Percentiles rank a stretch among this genome's conserved stretches.
Conservation (phyloP, 2,113 vertebrate genomes). For the Sterrhoptilus dennistouni region DNA sequence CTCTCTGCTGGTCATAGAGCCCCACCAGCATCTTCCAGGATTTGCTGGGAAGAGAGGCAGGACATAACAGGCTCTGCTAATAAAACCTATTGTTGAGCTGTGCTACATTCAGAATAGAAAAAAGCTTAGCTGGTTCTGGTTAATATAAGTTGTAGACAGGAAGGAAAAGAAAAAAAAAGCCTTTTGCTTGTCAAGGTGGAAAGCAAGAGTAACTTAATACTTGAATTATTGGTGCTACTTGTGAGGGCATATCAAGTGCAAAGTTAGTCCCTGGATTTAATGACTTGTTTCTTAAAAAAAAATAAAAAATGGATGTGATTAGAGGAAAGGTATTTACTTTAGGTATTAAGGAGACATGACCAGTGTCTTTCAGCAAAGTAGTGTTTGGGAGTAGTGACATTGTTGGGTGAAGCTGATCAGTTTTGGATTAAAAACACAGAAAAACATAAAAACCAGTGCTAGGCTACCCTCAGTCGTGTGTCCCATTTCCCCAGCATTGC, state of each 20-base stretch:
- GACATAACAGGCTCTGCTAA: background rate
- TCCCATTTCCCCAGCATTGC: rapidly evolving
- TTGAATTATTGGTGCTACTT: background rate
- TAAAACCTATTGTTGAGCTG: background rate
- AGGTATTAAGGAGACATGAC: background rate
- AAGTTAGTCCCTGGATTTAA: background rate
- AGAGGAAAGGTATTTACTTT: background rate
- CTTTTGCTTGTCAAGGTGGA: background rate
- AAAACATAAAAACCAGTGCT: rapidly evolving
- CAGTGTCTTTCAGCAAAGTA: background rate
- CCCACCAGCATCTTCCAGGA: rapidly evolving
- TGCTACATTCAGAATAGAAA: too few relatives aligned
- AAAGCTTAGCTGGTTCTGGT: background rate
- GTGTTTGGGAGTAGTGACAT: background rate
- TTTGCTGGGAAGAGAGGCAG: background rate
- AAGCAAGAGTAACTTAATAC: background rate
- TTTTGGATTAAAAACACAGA: rapidly evolving
- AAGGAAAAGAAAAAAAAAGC: background rate
- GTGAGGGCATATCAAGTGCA: background rate
- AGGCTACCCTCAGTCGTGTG: rapidly evolving
- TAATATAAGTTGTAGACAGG: background rate
- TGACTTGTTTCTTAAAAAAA: background rate
- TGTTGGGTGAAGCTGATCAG: background rate
- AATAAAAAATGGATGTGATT: background rate
- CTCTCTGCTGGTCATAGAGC: background rate